phyloP scores from a whole-genome alignment of 2,113 vertebrate species.

The Gnathonemus longibarbis region DNA sequence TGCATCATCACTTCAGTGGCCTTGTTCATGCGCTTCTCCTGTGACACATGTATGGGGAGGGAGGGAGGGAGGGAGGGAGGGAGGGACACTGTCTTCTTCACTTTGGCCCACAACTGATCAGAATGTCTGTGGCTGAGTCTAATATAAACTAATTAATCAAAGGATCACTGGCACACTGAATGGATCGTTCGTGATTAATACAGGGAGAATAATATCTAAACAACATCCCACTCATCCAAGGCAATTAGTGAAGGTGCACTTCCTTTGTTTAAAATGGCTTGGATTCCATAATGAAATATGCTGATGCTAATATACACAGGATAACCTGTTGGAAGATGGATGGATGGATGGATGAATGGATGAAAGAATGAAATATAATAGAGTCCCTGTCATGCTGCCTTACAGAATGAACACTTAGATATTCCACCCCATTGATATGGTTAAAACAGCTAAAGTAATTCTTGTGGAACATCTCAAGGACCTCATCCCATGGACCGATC shows the following conservation, averaged over 20 bases:
- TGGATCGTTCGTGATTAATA: neutral
- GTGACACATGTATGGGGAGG: slow-evolving; percentile 9
- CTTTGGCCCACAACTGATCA: neutral
- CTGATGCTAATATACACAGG: neutral
- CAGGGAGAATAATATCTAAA: neutral
- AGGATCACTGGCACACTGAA: neutral
- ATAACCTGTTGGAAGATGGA: neutral
- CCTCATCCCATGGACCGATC: neutral
- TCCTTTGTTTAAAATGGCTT: neutral
- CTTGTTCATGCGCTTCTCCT: slow-evolving; percentile 97
- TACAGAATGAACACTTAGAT: neutral
- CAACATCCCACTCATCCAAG: neutral
- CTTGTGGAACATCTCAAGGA: neutral
- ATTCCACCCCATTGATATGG: neutral
- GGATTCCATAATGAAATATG: neutral
- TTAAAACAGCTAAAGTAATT: neutral
- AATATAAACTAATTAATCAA: neutral
- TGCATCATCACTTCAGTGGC: slow-evolving; percentile 99
- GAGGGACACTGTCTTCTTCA: too few relatives aligned
- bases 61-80: neutral
- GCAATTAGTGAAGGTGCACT: neutral
- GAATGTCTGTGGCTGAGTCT: neutral
- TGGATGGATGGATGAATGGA: neutral
- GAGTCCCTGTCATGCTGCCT: neutral
- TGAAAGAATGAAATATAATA: neutral